phyloP scores from a whole-genome alignment of 2,888 invertebrate genomes.

The Vandiemenella viatica region DNA sequence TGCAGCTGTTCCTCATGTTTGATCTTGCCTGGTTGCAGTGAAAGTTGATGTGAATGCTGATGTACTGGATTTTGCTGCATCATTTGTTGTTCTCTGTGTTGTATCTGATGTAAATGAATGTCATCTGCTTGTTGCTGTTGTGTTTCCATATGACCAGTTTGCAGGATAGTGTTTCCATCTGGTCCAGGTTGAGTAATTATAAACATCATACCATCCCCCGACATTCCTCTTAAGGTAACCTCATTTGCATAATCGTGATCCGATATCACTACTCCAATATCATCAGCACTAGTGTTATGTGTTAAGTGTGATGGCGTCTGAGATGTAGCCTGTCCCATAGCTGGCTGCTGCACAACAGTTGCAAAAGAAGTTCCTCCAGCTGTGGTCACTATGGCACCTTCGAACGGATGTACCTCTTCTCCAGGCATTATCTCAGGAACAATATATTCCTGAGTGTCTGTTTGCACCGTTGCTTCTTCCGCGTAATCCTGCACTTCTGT shows the following conservation, averaged over 20 bases:
- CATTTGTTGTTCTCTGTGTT: too few relatives aligned
- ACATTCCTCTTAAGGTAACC: constrained; percentile 1
- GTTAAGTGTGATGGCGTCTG: constrained; percentile 8
- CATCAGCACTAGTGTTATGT: constrained; percentile 26
- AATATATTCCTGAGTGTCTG: constrained; percentile 21
- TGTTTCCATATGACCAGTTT: background rate
- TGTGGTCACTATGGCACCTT: constrained; percentile 1
- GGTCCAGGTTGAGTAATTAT: constrained; percentile 8
- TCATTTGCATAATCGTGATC: constrained; percentile 34
- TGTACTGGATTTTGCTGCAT: too few relatives aligned
- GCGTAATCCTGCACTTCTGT: constrained; percentile 5
- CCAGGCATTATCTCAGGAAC: constrained; percentile 21
- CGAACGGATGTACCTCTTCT: constrained; percentile 15
- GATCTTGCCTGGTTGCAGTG: too few relatives aligned
- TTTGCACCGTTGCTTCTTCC: constrained; percentile 6
- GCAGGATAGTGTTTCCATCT: background rate
- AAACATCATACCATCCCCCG: constrained; percentile 9
- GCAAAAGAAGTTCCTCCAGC: background rate
- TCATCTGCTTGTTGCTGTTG: background rate
- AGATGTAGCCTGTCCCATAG: constrained; percentile 8
- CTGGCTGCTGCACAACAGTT: constrained; percentile 24
- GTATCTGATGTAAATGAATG: too few relatives aligned
- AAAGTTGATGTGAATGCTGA: too few relatives aligned
- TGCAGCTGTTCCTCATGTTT: too few relatives aligned
- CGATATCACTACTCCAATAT: constrained; percentile 46